Conservation (phyloP, 2,797 vertebrate species). For the Parambassis ranga region DNA sequence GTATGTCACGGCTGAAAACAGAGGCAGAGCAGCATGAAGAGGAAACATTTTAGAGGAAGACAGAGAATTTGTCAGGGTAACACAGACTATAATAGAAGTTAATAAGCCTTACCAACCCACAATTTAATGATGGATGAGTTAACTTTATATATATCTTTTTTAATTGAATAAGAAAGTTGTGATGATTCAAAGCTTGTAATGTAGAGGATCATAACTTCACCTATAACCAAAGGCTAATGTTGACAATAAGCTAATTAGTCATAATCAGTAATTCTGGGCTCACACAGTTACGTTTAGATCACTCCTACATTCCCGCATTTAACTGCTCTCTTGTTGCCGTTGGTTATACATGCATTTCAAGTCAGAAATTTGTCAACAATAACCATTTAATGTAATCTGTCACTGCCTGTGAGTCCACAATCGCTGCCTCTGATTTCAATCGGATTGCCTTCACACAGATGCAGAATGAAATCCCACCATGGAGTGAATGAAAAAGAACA, state of each 20-base stretch:
- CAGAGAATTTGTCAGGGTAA: conserved; percentile 23
- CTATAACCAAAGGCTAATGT: not conserved
- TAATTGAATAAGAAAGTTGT: not conserved
- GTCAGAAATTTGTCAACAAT: not conserved
- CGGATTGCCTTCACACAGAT: not conserved
- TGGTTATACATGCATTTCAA: too few species aligned
- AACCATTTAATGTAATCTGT: not conserved
- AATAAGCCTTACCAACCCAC: conserved; percentile 16
- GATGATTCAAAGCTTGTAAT: not conserved
- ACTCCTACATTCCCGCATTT: too few species aligned
- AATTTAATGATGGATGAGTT: conserved; percentile 17
- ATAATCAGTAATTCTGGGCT: too few species aligned
- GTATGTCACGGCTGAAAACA: conserved; percentile 58
- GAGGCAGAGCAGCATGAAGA: conserved; percentile 43
- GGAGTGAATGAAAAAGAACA: not conserved
- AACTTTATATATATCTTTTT: not conserved
- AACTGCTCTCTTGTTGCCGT: too few species aligned
- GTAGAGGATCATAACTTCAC: not conserved
- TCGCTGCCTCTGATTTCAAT: too few species aligned
- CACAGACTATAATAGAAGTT: conserved; percentile 34
- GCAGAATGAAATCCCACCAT: not conserved
- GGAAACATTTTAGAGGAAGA: conserved; percentile 32
- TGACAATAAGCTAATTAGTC: too few species aligned
- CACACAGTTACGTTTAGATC: too few species aligned
- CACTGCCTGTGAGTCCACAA: too few species aligned